Base-by-base conservation (phyloP, 1,140 invertebrate species). In the Sarcophaga bullata region DNA sequence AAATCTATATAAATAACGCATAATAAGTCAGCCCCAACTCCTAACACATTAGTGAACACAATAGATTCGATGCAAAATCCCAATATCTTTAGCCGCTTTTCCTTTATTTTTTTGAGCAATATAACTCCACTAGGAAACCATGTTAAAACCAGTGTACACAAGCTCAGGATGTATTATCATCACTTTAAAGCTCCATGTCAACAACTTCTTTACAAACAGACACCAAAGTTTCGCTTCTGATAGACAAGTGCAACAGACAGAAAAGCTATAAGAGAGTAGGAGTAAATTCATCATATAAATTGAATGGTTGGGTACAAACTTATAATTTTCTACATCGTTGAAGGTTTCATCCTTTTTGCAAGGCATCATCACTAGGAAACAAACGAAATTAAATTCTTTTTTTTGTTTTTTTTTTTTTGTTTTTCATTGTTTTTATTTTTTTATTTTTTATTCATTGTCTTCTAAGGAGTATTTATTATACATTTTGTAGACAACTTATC, bases 301-400 rank as follows among this genome's bases (percentile, higher is more conserved):
- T 58, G 17, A 19, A 68, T 68, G 6, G 7, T 37, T 37, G 25
- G 25, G 1, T 37, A 37, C 25, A 37, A 37, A 13, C 13, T 19
- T 68, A 19, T 68, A 68, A 68, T 68, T 68, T 68, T 68, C 62
- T 68, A 68, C 62, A 68, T 68, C 62, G 62, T 68, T 68, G 62
- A 68, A 68, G 62, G 62, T 68, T 68, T 68, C 62, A 25, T 25
- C 17, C 17, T 68, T 68, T 68, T n/a, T 68, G 17, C 62, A 68
- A 37, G 62, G 62, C 62, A 37, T 37, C 62, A 68, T 68, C 62
- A 68, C 62, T 68, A n/a, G 19, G 19, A 68, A 68, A 68, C 62
- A 68, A 68, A 68, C 62, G 6, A n/a, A 25, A 68, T 68, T 68
- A 8, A 19, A 8, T 68, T 58, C 13, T 0, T 58, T 13, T 58